phyloP scores from a whole-genome alignment of 2,113 vertebrate genomes.

The Grus americana region DNA sequence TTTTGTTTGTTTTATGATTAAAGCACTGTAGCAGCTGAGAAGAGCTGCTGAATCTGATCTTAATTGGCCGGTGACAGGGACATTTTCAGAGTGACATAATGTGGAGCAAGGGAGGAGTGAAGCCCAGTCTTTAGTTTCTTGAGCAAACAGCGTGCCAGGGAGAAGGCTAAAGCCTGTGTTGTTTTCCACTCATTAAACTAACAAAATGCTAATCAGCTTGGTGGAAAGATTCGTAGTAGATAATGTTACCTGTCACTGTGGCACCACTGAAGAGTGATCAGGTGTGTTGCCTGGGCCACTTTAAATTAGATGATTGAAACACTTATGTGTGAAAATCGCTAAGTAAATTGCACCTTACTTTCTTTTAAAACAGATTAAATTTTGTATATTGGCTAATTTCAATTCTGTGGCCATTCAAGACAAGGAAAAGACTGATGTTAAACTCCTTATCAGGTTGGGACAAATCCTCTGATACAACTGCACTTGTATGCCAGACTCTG shows the following conservation, averaged over 20 bases:
- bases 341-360: neutral
- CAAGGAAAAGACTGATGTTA: neutral
- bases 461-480: neutral
- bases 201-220: conserved; percentile 27
- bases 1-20: neutral
- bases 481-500: neutral
- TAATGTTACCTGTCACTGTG: neutral
- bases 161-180: neutral
- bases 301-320: neutral
- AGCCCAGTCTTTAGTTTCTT: neutral
- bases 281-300: neutral
- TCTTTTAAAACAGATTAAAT: neutral
- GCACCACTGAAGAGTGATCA: neutral
- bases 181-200: conserved; percentile 38
- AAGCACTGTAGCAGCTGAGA: neutral
- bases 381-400: neutral
- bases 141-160: neutral
- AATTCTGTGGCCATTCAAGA: neutral
- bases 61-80: rapidly evolving
- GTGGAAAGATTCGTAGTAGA: neutral
- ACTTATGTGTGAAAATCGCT: neutral
- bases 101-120: neutral
- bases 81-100: neutral
- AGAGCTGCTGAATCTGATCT: neutral
- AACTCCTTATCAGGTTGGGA: neutral